Evolutionary conservation across 2,113 vertebrate genomes (phyloP), one percentile per base, ranked within the genome.

Genomic region (Sander vitreus): DNA sequence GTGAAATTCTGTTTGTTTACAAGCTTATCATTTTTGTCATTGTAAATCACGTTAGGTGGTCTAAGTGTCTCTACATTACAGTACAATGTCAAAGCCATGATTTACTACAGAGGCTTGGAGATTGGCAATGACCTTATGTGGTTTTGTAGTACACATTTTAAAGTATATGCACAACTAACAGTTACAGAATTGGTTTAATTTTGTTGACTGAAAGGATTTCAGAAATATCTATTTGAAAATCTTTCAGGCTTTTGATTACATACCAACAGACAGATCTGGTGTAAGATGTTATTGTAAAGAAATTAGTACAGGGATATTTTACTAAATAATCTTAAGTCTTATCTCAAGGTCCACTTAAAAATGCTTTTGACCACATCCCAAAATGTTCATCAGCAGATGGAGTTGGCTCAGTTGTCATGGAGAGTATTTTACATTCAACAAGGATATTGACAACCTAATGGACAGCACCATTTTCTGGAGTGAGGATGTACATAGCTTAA

Each of bases 71-170:
- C 5, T 70, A 67, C 36, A 57, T 70, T 60, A 6, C 23, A 67
- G 63, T 33, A 62, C 76, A 72, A 76, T 76, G 80, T 75, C 80
- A 71, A 36, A 66, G 59, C 51, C n/a, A 10, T n/a, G 50, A 68
- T 73, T 78, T 66, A 69, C 16, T 27, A 14, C 62, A 33, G 33
- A 33, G 33, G 33, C 33, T 33, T 48, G 43, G 63, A 59, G 68
- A 59, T 4, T 73, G 75, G 51, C 39, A 36, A 39, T 30, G 43
- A 77, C 74, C 65, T 85, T 76, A 30, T 67, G 73, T 21, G 45
- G 0, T 27, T 65, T 75, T 33, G 33, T 33, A 33, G 5, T 2
- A 1, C 36, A 16, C 1, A 30, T 45, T 54, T 73, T 19, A 16
- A 18, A 55, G 6, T 8, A 59, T 16, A 39, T 43, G 10, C 8